Percentiles rank a stretch among this genome's conserved stretches.
Conservation (phyloP, 2,113 vertebrate genomes). For the Prolemur simus region DNA sequence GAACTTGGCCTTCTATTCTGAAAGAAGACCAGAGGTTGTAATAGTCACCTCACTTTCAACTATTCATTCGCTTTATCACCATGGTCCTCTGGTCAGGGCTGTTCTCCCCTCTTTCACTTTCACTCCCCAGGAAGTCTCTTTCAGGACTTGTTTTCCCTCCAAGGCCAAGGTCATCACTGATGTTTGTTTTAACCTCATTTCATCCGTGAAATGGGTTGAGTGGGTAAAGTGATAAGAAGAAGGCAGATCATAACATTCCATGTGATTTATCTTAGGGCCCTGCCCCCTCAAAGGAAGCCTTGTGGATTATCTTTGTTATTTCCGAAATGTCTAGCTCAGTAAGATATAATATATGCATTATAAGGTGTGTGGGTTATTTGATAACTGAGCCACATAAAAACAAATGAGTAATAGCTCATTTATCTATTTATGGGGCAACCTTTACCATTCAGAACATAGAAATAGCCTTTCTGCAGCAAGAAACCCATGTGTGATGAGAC, state of each 20-base stretch:
- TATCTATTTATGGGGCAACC: neutral
- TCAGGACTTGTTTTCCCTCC: neutral
- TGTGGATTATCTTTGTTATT: constrained; percentile 4
- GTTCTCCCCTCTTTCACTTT: neutral
- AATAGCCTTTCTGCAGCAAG: constrained; percentile 15
- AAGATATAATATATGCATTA: constrained; percentile 31
- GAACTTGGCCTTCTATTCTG: neutral
- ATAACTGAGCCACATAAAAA: constrained; percentile 28
- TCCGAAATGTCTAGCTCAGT: constrained; percentile 36
- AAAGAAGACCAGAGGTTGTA: neutral
- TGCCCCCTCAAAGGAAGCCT: neutral
- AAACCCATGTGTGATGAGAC: neutral
- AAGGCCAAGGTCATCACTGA: neutral
- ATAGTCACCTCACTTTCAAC: neutral
- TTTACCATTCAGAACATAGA: constrained; percentile 20
- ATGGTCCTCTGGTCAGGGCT: neutral
- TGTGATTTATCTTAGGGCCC: neutral
- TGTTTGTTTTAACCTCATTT: constrained; percentile 18
- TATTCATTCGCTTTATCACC: neutral
- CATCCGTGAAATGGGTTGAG: constrained; percentile 12
- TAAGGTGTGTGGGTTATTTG: constrained; percentile 35
- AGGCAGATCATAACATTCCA: neutral
- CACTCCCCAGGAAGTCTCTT: neutral
- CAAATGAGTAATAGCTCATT: constrained; percentile 30
- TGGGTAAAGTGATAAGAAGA: neutral